phyloP scores from a whole-genome alignment of 2,797 vertebrate species.

The Etheostoma nigrum region DNA sequence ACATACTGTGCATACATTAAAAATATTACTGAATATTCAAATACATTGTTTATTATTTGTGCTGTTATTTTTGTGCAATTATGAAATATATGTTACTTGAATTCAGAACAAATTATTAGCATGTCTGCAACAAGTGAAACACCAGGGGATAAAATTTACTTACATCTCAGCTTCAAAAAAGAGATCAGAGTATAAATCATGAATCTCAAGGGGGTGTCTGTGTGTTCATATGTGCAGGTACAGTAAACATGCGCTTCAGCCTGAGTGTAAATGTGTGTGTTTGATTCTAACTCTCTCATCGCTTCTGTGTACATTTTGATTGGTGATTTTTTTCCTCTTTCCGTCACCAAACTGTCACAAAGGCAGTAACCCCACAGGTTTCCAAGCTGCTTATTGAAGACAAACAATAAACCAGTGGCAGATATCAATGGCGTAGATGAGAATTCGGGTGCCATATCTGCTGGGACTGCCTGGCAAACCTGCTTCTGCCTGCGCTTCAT shows the following conservation, averaged over 20 bases:
- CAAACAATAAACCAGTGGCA: conserved; percentile 89
- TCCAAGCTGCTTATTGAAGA: conserved; percentile 86
- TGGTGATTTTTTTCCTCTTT: conserved; percentile 68
- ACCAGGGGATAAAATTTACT: conserved; percentile 60
- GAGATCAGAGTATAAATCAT: conserved; percentile 61
- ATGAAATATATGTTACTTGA: conserved; percentile 53
- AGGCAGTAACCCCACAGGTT: conserved; percentile 84
- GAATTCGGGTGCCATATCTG: conserved; percentile 87
- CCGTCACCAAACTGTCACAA: conserved; percentile 73
- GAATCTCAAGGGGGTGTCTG: conserved; percentile 67
- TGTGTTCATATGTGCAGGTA: conserved; percentile 53
- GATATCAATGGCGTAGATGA: conserved; percentile 91
- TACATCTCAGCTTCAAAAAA: conserved; percentile 68
- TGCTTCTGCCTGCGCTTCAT: conserved; percentile 90
- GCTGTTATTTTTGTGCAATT: conserved; percentile 59
- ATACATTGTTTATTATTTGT: conserved; percentile 33
- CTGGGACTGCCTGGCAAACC: conserved; percentile 90
- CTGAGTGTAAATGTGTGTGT: conserved; percentile 56
- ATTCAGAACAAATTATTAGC: conserved; percentile 74
- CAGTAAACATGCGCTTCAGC: conserved; percentile 57
- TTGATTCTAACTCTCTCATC: conserved; percentile 73
- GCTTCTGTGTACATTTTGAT: conserved; percentile 75
- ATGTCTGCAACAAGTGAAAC: conserved; percentile 76
- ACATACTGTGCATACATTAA: conserved; percentile 7
- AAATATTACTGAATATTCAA: conserved; percentile 27